These are phyloP conservation scores for Himantopus leucocephalus DNA, from an alignment of 2,113 vertebrate genomes.

Conservation along the genomic window DNA sequence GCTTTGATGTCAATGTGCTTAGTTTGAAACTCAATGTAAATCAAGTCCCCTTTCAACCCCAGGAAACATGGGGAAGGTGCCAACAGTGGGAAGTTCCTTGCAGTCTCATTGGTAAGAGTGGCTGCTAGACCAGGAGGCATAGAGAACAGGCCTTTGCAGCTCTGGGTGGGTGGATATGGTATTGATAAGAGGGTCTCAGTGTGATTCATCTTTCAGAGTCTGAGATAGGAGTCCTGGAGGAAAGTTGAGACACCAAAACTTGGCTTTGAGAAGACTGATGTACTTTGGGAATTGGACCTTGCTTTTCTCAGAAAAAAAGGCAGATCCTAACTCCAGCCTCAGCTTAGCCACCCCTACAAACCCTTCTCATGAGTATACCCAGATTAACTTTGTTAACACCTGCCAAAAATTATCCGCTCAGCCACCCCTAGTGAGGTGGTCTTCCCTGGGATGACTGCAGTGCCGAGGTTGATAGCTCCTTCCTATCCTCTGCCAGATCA, in stretches of 20 bases:
- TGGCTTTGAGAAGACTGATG: background rate
- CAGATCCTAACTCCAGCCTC: background rate
- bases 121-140: background rate
- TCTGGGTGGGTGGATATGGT: background rate
- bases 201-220: background rate
- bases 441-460: background rate
- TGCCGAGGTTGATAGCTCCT: background rate
- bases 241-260: background rate
- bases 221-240: background rate
- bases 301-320: background rate
- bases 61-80: conserved; percentile 8
- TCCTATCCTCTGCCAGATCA: background rate
- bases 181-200: background rate
- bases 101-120: background rate
- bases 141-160: background rate
- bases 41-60: conserved; percentile 16
- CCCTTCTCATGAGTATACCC: background rate
- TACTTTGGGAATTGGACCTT: background rate
- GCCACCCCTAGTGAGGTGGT: fast-evolving
- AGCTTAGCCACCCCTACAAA: background rate
- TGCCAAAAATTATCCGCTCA: background rate
- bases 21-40: conserved; percentile 42
- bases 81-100: background rate
- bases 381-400: background rate
- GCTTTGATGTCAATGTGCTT: conserved; percentile 51